These are phyloP conservation scores for Pachymerium ferrugineum DNA, from an alignment of 2,888 invertebrate species.

Conservation along the genomic window DNA sequence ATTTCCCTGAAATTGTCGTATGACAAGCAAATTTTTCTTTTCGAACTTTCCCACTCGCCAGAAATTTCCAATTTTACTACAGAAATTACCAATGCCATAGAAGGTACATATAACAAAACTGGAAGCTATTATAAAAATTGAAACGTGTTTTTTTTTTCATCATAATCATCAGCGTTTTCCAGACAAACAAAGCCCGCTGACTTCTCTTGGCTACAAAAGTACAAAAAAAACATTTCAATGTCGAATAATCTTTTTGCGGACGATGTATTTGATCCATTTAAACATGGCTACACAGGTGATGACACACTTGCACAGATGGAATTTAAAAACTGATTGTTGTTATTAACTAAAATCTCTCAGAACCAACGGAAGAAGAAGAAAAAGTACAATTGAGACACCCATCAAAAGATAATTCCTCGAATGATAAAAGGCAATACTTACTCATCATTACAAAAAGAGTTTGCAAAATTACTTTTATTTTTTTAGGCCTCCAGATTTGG, in stretches of 20 bases:
- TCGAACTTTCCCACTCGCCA: conserved; percentile 56
- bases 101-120: conserved; percentile 54
- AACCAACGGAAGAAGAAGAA: conserved; percentile 32
- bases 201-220: conserved; percentile 37
- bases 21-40: conserved; percentile 52
- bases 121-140: background rate
- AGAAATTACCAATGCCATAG: conserved; percentile 66
- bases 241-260: conserved; percentile 27
- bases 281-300: background rate
- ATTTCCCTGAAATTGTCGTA: conserved; percentile 55
- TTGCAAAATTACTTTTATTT: background rate
- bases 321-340: background rate
- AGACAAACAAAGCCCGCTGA: conserved; percentile 35
- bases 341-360: too few relatives aligned
- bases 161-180: conserved; percentile 35
- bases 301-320: background rate
- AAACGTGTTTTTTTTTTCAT: background rate
- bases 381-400: conserved; percentile 17
- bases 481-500: background rate
- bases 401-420: background rate
- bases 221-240: conserved; percentile 29
- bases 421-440: background rate
- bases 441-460: background rate
- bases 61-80: conserved; percentile 67
- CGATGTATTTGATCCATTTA: conserved; percentile 31